Conservation (phyloP, 2,113 vertebrate genomes). For the Chlamydotis undulata region DNA sequence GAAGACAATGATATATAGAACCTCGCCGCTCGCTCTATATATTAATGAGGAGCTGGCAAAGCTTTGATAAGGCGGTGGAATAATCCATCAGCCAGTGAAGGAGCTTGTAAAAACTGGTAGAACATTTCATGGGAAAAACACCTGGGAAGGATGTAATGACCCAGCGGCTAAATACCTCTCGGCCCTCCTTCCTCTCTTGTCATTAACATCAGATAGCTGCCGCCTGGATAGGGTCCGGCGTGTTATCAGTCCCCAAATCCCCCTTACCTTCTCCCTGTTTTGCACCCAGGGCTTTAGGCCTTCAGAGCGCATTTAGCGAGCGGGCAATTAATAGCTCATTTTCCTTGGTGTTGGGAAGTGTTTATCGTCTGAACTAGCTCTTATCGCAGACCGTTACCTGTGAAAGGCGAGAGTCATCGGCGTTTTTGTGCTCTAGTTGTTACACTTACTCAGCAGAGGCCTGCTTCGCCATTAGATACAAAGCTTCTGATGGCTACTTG, state of each 20-base stretch:
- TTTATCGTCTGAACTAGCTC: constrained; percentile 79
- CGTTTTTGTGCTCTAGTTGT: constrained; percentile 72
- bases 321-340: constrained; percentile 83
- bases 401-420: constrained; percentile 71
- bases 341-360: constrained; percentile 73
- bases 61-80: constrained; percentile 90
- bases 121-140: constrained; percentile 78
- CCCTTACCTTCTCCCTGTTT: constrained; percentile 44
- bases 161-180: constrained; percentile 76
- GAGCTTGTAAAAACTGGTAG: constrained; percentile 78
- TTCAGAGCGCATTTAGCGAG: constrained; percentile 75
- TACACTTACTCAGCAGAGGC: constrained; percentile 78
- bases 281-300: constrained; percentile 49
- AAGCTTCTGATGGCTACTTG: constrained; percentile 90
- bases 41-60: constrained; percentile 91
- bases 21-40: constrained; percentile 82
- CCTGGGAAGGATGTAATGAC: constrained; percentile 81
- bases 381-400: constrained; percentile 74
- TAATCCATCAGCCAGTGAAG: constrained; percentile 85
- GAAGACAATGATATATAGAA: constrained; percentile 92
- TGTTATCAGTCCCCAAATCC: constrained; percentile 73
- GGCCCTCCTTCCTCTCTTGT: constrained; percentile 71
- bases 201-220: constrained; percentile 78
- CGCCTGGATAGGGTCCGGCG: constrained; percentile 43
- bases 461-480: constrained; percentile 86